phyloP scores from a whole-genome alignment of 2,797 vertebrate species.

The Crocodylus rhombifer region DNA sequence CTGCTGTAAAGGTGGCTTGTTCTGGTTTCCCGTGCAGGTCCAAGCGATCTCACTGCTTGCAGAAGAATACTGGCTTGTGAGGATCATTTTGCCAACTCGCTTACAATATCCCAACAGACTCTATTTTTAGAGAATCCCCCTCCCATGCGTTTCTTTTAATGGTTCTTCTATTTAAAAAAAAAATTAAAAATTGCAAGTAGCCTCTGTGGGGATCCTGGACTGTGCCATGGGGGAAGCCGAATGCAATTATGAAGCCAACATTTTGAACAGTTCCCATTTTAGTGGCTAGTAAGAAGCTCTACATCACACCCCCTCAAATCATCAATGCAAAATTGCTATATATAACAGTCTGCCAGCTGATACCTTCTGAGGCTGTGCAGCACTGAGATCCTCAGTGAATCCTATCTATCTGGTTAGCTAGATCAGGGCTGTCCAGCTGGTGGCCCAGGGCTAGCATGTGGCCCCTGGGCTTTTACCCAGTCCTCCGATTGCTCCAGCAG shows the following conservation, averaged over 20 bases:
- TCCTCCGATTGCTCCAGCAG: too few relatives aligned
- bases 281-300: constrained; percentile 61
- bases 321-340: constrained; percentile 43
- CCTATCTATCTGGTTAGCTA: constrained; percentile 64
- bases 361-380: constrained; percentile 46
- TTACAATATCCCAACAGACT: constrained; percentile 32
- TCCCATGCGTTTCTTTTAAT: constrained; percentile 13
- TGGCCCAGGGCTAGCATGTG: too few relatives aligned
- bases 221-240: constrained; percentile 33
- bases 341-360: not conserved
- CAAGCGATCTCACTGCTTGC: constrained; percentile 66
- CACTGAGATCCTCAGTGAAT: constrained; percentile 54
- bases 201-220: constrained; percentile 23
- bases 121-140: constrained; percentile 47
- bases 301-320: constrained; percentile 35
- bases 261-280: constrained; percentile 52
- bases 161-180: not conserved
- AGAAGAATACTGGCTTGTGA: constrained; percentile 48
- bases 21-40: constrained; percentile 60
- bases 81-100: constrained; percentile 43
- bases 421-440: not conserved
- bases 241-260: constrained; percentile 66
- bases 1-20: constrained; percentile 56
- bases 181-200: constrained; percentile 24
- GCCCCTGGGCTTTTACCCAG: too few relatives aligned